These are phyloP conservation scores for Noctua comes DNA, from an alignment of 2,888 invertebrate genomes.

Conservation along the genomic window DNA sequence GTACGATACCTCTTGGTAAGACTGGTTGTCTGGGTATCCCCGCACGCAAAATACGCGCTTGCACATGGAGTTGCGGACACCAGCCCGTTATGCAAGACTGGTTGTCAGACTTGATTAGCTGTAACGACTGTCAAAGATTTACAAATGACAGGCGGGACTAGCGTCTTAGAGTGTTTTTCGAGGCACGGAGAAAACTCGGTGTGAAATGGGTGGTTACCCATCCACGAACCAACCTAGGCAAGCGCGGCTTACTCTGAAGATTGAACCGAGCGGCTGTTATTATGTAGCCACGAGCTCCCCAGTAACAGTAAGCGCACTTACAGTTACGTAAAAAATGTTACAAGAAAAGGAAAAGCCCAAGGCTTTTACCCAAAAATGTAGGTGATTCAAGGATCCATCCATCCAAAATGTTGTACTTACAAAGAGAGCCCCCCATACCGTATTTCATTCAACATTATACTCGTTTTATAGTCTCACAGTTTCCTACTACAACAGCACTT, in stretches of 20 bases:
- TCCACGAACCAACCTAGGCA: background rate
- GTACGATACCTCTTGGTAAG: too few relatives aligned
- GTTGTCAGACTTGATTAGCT: too few relatives aligned
- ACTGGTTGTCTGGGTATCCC: too few relatives aligned
- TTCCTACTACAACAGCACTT: constrained; percentile 78
- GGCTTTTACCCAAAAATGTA: constrained; percentile 10
- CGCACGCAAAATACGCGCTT: too few relatives aligned
- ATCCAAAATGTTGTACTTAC: constrained; percentile 23
- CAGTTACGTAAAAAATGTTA: background rate
- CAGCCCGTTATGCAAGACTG: too few relatives aligned
- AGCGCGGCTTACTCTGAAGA: background rate
- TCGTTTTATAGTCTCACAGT: constrained; percentile 72
- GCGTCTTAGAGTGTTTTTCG: background rate
- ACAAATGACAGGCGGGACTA: background rate
- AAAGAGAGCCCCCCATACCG: constrained; percentile 48
- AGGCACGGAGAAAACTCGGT: background rate
- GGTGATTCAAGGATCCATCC: constrained; percentile 25
- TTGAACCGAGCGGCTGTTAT: background rate
- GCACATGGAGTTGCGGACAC: too few relatives aligned
- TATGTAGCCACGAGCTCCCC: background rate
- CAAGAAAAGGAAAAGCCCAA: background rate
- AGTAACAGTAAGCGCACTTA: background rate
- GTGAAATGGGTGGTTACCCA: background rate
- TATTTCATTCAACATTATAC: constrained; percentile 72
- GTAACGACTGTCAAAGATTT: background rate